A percentile compares a stretch with the other conserved stretches of the same genome.
Conservation (phyloP, 2,888 invertebrate genomes). For the Aporophyla nigra region DNA sequence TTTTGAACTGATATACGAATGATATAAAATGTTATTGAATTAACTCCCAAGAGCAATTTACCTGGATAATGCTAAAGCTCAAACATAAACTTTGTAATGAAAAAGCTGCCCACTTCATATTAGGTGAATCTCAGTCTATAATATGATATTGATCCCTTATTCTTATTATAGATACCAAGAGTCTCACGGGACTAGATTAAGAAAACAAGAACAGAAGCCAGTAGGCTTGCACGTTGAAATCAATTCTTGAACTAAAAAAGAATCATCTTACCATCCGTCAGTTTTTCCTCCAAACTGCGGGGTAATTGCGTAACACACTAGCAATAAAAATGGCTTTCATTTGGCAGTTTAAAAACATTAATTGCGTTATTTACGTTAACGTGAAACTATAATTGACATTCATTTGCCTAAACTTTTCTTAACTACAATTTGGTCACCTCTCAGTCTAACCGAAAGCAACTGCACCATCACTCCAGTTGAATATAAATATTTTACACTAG, state of each 20-base stretch:
- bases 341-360: too few relatives aligned
- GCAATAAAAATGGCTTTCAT: too few relatives aligned
- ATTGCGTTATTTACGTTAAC: too few relatives aligned
- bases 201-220: background rate
- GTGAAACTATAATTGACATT: background rate
- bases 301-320: too few relatives aligned
- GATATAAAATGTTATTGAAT: constrained; percentile 9
- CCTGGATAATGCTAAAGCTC: background rate
- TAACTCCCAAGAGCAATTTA: background rate
- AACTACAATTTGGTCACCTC: background rate
- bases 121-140: constrained; percentile 5
- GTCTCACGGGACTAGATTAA: constrained; percentile 1
- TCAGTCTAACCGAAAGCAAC: too few relatives aligned
- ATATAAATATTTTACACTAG: too few relatives aligned
- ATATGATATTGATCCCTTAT: constrained; percentile 25
- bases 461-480: too few relatives aligned
- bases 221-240: background rate
- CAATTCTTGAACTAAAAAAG: too few relatives aligned
- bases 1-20: background rate
- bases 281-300: too few relatives aligned
- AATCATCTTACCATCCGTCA: background rate
- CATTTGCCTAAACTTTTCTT: background rate
- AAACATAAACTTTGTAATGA: constrained; percentile 2
- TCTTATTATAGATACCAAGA: constrained; percentile 1
- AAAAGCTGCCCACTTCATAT: constrained; percentile 8